Base-by-base conservation (phyloP, 2,797 vertebrate species). In the Astyanax mexicanus region DNA sequence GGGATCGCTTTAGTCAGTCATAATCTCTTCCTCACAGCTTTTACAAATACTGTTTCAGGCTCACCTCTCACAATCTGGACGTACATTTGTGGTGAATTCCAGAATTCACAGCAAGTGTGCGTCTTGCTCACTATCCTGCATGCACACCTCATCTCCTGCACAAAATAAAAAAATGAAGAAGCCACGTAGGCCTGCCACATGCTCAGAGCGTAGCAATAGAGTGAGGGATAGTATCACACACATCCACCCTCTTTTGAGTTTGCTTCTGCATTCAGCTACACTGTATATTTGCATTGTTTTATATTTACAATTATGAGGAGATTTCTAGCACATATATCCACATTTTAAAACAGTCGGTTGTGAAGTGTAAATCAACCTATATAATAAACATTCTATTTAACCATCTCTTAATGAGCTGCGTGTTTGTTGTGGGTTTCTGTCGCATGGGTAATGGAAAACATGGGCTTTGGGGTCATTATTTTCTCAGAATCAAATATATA, bases 381-480 rank as follows among this genome's bases (percentile, higher is more conserved):
- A 91, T 92, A 93, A 92, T 93, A 93, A 94, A 93, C 90, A 80
- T 81, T 89, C 90, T 91, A 93, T 94, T 92, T 93, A 93, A 88
- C 87, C 89, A 92, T 92, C 88, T 84, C 70, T 72, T 81, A 64
- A 81, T 12, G 21, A 15, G 29, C 12, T 12, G 61, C 23, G 12
- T 19, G 68, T 65, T 4, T 13, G 19, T 72, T 45, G 55, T 61
- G 54, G 38, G 37, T 45, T 70, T 73, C 6, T 61, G 52, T 58
- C 17, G 40, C 13, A 23, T 5, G 47, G 13, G 10, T 13, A 3
- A 40, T 32, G 29, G 29, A 32, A 32, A 32, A 32, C 29, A 32
- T 32, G 29, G 5, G 2, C 29, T 32, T 29, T 32, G 29, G 29
- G 32, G 29, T 29, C 29, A 32, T 32, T 29, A 5, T 32, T 29